Conservation (phyloP, 2,797 vertebrate species). For the Microctenopoma stevenorrisi region DNA sequence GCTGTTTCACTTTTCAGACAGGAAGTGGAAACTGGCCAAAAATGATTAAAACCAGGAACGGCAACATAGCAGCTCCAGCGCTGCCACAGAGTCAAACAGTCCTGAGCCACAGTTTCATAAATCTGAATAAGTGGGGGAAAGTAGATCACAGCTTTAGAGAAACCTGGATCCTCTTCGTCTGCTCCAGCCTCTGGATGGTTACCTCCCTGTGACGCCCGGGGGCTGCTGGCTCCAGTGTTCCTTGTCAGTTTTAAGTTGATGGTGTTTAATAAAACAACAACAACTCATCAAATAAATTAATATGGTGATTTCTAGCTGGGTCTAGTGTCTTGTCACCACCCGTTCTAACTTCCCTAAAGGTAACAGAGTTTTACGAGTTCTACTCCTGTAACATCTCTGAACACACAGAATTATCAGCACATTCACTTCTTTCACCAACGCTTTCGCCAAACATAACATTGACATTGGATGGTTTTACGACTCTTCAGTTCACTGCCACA, state of each 20-base stretch:
- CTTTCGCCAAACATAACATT: constrained; percentile 63
- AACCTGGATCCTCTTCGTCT: constrained; percentile 15
- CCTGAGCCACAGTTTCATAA: constrained; percentile 93
- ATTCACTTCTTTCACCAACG: constrained; percentile 42
- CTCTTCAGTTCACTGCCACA: constrained; percentile 34
- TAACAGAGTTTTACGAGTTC: constrained; percentile 12
- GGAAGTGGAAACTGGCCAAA: constrained; percentile 95
- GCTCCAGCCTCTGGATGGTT: constrained; percentile 5
- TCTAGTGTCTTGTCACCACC: constrained; percentile 15
- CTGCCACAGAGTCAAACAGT: constrained; percentile 92
- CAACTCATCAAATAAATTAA: too few species aligned
- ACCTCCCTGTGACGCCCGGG: constrained; percentile 6
- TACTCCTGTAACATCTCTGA: constrained; percentile 10
- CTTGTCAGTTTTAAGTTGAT: not conserved
- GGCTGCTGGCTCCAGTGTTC: not conserved
- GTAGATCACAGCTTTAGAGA: constrained; percentile 6
- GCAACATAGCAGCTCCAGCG: constrained; percentile 91
- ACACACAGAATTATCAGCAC: constrained; percentile 57
- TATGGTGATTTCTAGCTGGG: constrained; percentile 8
- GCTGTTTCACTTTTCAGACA: constrained; percentile 98
- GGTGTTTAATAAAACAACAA: constrained; percentile 23
- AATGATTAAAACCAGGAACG: constrained; percentile 94
- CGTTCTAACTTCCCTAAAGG: constrained; percentile 16
- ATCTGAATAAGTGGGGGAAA: constrained; percentile 88
- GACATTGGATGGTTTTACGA: constrained; percentile 45